Percentiles rank a stretch among this genome's conserved stretches.
Conservation (phyloP, 1,140 invertebrate genomes). For the Lasioglossum baleicum region DNA sequence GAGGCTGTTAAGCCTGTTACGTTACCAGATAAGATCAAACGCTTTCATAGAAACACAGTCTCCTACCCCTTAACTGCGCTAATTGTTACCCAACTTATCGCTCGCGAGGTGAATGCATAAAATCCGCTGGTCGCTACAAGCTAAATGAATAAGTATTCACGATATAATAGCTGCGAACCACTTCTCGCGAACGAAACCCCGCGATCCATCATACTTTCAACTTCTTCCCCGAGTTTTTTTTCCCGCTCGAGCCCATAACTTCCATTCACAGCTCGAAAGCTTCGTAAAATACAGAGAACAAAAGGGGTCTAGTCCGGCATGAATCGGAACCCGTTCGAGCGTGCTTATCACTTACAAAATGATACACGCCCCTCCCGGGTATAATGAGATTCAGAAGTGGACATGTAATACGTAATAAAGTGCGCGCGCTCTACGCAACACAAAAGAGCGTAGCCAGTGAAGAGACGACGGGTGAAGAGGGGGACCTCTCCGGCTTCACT, state of each 20-base stretch:
- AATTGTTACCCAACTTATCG: too few relatives aligned
- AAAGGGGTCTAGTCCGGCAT: background rate
- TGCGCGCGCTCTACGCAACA: background rate
- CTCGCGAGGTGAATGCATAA: too few relatives aligned
- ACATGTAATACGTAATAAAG: constrained; percentile 3
- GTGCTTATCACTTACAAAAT: background rate
- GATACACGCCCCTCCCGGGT: background rate
- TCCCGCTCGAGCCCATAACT: background rate
- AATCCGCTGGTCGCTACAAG: too few relatives aligned
- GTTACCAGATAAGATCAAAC: too few relatives aligned
- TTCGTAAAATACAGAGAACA: background rate
- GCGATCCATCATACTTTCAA: background rate
- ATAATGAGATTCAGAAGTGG: background rate
- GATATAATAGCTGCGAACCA: too few relatives aligned
- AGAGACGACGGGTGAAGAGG: background rate
- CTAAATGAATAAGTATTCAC: too few relatives aligned
- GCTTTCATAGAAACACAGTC: too few relatives aligned
- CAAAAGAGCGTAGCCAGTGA: constrained; percentile 1
- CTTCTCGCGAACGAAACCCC: too few relatives aligned
- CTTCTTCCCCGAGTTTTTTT: background rate
- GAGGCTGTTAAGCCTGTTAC: too few relatives aligned
- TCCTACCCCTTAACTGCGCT: too few relatives aligned
- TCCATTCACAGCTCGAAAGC: background rate
- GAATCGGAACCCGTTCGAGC: background rate
- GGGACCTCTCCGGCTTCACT: constrained; percentile 7